Evolutionary conservation across 1,140 invertebrate genomes (phyloP).

Genomic region (Onthophagus taurus): DNA sequence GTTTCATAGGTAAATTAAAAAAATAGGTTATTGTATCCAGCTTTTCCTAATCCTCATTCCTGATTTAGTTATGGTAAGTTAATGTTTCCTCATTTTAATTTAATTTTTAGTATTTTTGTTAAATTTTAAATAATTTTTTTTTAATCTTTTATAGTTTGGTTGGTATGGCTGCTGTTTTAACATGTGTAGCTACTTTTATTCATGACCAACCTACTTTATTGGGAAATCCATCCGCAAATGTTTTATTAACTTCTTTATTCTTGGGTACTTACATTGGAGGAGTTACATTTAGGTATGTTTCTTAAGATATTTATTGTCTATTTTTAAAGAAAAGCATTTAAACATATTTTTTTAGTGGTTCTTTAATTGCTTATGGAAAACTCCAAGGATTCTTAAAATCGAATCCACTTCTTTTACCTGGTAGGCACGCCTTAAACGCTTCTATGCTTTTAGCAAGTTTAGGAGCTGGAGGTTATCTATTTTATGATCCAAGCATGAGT

Average conservation of each 20-base stretch:
- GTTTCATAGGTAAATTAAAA: constrained; percentile 63
- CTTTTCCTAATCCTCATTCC: neutral
- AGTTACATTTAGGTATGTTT: constrained; percentile 65
- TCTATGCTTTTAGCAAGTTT: constrained; percentile 58
- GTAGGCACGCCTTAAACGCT: constrained; percentile 66
- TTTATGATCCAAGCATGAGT: constrained; percentile 51
- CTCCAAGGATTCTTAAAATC: constrained; percentile 75
- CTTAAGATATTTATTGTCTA: neutral
- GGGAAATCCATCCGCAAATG: constrained; percentile 72
- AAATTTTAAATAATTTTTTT: neutral
- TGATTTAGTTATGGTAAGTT: no score
- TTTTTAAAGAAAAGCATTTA: neutral
- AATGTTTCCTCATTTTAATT: no score
- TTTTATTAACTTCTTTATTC: constrained; percentile 81
- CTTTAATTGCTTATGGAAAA: constrained; percentile 85
- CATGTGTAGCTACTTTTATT: constrained; percentile 76
- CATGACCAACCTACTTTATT: constrained; percentile 74
- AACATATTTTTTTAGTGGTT: constrained; percentile 53
- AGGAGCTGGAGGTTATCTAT: constrained; percentile 62
- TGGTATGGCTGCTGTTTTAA: constrained; percentile 77
- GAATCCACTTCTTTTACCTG: constrained; percentile 71
- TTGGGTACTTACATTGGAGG: constrained; percentile 86
- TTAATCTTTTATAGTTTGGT: constrained; percentile 52
- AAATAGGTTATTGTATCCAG: neutral
- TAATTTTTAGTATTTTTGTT: neutral